Percentiles rank a stretch among this genome's conserved stretches.
Evolutionary conservation across 1,140 invertebrate species (phyloP).

Genomic region (Andricus grossulariae): DNA sequence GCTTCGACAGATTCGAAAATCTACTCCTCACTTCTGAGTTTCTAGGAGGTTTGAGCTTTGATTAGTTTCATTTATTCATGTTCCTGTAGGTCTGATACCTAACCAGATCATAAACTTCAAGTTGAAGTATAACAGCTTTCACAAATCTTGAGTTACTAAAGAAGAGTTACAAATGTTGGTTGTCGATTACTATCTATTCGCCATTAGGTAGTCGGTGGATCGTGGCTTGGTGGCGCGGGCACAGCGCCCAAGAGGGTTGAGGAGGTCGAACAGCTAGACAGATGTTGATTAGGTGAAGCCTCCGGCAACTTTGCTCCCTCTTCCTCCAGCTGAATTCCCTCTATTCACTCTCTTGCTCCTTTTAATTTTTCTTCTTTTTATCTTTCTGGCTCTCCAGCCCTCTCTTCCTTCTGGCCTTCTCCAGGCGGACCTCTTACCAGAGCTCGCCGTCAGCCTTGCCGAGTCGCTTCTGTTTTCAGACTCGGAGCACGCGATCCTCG

Average conservation of each 20-base stretch:
- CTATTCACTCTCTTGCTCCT: slow-evolving; percentile 40
- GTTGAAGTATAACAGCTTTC: neutral
- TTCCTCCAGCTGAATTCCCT: neutral
- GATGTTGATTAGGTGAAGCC: slow-evolving; percentile 70
- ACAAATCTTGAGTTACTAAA: neutral
- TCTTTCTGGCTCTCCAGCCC: slow-evolving; percentile 36
- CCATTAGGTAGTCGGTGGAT: slow-evolving; percentile 14
- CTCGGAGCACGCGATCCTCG: slow-evolving; percentile 67
- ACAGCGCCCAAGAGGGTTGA: slow-evolving; percentile 44
- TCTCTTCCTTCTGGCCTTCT: slow-evolving; percentile 38
- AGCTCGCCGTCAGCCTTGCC: slow-evolving; percentile 60
- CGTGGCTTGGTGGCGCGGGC: neutral
- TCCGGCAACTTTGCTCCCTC: slow-evolving; percentile 53
- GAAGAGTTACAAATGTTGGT: slow-evolving; percentile 40
- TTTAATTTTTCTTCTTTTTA: slow-evolving; percentile 43
- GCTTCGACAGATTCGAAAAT: too few relatives aligned
- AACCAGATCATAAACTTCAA: too few relatives aligned
- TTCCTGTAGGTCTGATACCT: too few relatives aligned
- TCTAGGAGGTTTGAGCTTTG: too few relatives aligned
- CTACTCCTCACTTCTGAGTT: too few relatives aligned
- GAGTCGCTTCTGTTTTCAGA: slow-evolving; percentile 70
- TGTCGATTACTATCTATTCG: slow-evolving; percentile 26
- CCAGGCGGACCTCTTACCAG: slow-evolving; percentile 45
- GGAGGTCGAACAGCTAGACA: slow-evolving; percentile 64
- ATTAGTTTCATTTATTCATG: too few relatives aligned